Conservation (phyloP, 2,113 vertebrate genomes). For the Tretioscincus oriximinensis region DNA sequence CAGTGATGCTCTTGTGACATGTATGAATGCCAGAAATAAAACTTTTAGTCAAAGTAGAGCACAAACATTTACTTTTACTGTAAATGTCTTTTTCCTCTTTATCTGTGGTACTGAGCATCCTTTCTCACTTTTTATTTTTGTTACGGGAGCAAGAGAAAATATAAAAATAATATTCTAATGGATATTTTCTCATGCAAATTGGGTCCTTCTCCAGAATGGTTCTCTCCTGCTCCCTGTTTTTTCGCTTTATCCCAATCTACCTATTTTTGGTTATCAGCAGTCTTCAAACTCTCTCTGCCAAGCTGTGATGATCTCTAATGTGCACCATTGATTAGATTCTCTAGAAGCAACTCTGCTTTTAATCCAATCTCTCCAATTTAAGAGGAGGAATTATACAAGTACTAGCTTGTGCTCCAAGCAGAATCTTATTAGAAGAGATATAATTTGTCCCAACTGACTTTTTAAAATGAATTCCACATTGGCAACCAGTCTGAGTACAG, state of each 20-base stretch:
- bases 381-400: neutral
- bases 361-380: neutral
- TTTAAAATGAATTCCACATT: constrained; percentile 6
- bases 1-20: neutral
- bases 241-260: constrained; percentile 8
- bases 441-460: constrained; percentile 11
- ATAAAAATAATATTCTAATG: neutral
- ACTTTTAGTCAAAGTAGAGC: neutral
- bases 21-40: neutral
- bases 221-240: neutral
- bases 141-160: neutral
- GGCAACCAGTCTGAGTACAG: neutral
- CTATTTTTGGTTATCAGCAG: constrained; percentile 17
- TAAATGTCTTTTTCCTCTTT: neutral
- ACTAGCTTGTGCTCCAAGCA: neutral
- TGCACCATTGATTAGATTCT: neutral
- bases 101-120: too few relatives aligned
- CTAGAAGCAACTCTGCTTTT: neutral
- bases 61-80: neutral
- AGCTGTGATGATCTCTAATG: constrained; percentile 10
- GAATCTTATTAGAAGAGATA: neutral
- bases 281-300: neutral
- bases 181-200: too few relatives aligned
- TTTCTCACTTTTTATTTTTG: neutral
- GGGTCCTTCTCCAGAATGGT: neutral